These are phyloP conservation scores for Ophion obscuratus DNA, from an alignment of 2,888 invertebrate genomes.

Conservation along the genomic window DNA sequence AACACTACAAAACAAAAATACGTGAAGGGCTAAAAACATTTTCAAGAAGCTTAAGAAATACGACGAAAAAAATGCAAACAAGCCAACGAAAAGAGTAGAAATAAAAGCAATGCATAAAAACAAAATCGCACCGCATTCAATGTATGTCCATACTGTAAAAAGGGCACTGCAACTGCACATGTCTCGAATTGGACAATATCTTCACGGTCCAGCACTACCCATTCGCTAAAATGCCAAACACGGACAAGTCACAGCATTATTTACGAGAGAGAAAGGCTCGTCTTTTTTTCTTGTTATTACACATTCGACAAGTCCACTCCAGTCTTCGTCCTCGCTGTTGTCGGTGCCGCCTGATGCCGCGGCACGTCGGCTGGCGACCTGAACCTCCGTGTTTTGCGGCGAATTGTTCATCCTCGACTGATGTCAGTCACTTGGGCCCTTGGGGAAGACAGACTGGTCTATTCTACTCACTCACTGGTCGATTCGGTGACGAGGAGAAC, in stretches of 20 bases:
- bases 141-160: neutral
- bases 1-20: neutral
- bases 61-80: neutral
- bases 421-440: neutral
- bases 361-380: slow-evolving; percentile 71
- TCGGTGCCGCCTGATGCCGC: slow-evolving; percentile 72
- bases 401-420: slow-evolving; percentile 78
- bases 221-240: neutral
- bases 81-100: neutral
- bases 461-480: neutral
- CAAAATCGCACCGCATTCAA: neutral
- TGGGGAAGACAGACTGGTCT: no score
- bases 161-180: neutral
- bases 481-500: neutral
- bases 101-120: neutral
- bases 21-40: neutral
- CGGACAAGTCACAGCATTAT: neutral
- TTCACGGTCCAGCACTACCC: neutral
- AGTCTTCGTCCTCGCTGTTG: slow-evolving; percentile 83
- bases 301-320: slow-evolving; percentile 83
- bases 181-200: neutral
- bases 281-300: slow-evolving; percentile 71
- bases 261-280: neutral
- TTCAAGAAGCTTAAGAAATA: neutral
- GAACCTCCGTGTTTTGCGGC: slow-evolving; percentile 76